Evolutionary conservation across 2,113 vertebrate genomes (phyloP), one percentile per base, ranked within the genome.

Genomic region (Cephalopterus ornatus): DNA sequence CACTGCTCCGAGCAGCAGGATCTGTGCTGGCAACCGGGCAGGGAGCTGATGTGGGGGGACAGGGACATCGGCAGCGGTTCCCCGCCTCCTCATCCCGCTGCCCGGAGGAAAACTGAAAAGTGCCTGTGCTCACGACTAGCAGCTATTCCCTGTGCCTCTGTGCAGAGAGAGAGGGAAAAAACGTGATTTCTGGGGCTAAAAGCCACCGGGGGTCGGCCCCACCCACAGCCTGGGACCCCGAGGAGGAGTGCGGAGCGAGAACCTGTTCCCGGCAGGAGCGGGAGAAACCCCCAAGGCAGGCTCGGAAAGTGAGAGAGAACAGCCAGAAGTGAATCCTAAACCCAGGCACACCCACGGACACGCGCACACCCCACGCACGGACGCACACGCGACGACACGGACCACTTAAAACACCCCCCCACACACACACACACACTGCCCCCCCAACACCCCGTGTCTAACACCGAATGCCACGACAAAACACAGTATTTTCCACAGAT

Each of bases 121-220:
- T 90, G 95, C 85, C 65, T 76, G 89, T 93, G 90, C 90, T 92
- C 87, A 82, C 72, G 56, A 55, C 80, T 94, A 97, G 86, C 88
- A 96, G 91, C 95, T 90, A 85, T 63, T 92, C 90, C 83, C 89
- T 74, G 89, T 78, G 78, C 78, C 79, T 90, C 74, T 32, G 67
- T 11, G 82, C 53, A 59, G 39, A 47, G 22, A 20, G n/a, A 79
- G 42, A 53, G 42, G 32, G 3, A 12, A 21, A 19, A 47, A 46
- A 62, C 46, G 53, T 53, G 78, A 81, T 58, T 66, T 32, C 11
- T 12, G 30, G 42, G 78, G 68, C 70, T 80, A 30, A 85, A 87
- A 95, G 59, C 70, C 52, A 11, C 42, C 0, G 35, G 67, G 77
- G 56, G 8, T 20, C 2, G 1, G 35, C 49, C 53, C 1, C 2